These are phyloP conservation scores for Lagocephalus sceleratus DNA, from an alignment of 2,797 vertebrate species.

Conservation along the genomic window DNA sequence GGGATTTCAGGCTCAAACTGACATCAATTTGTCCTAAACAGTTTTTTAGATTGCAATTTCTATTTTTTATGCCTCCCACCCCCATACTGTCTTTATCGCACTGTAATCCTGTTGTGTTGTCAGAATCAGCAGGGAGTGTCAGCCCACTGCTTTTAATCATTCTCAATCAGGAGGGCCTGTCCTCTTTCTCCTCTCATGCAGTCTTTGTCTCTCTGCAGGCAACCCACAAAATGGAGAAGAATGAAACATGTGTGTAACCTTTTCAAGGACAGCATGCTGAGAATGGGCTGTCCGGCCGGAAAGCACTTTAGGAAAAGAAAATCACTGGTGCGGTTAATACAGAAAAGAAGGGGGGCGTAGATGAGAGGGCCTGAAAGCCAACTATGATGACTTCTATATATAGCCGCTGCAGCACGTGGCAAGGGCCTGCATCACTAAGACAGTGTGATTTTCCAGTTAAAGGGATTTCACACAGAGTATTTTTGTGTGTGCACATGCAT, in stretches of 20 bases:
- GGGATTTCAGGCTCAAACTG: conserved; percentile 52
- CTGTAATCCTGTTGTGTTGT: conserved; percentile 68
- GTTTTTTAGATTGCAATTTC: conserved; percentile 43
- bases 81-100: conserved; percentile 51
- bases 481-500: conserved; percentile 10
- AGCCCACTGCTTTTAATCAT: conserved; percentile 74
- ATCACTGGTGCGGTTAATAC: conserved; percentile 75
- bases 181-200: neutral
- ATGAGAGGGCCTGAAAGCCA: conserved; percentile 67
- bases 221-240: conserved; percentile 66
- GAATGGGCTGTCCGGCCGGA: conserved; percentile 60
- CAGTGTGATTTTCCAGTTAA: conserved; percentile 71
- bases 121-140: conserved; percentile 61
- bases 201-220: conserved; percentile 30
- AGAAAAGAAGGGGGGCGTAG: conserved; percentile 65
- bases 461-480: conserved; percentile 67
- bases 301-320: conserved; percentile 79
- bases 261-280: conserved; percentile 67
- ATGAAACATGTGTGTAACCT: conserved; percentile 71
- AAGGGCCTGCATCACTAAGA: conserved; percentile 64
- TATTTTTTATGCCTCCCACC: conserved; percentile 23
- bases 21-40: conserved; percentile 53
- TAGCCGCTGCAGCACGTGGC: conserved; percentile 55
- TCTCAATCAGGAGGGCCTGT: conserved; percentile 65
- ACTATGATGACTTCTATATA: conserved; percentile 76